These are phyloP conservation scores for Pristionchus maxplancki DNA, from an alignment of 2,888 invertebrate species.

Conservation along the genomic window DNA sequence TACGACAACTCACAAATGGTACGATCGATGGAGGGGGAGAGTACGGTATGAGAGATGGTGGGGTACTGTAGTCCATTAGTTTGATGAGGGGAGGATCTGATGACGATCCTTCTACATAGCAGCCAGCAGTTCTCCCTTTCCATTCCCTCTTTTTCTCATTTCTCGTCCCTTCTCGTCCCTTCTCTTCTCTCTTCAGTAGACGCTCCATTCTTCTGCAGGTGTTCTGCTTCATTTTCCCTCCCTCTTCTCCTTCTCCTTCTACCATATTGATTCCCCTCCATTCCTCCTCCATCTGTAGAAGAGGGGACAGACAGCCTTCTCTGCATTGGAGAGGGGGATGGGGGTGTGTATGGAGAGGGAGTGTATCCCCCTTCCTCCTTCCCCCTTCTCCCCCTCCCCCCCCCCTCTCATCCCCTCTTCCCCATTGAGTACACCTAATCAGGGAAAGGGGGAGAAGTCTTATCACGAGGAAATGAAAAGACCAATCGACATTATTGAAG, in stretches of 20 bases:
- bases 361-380: conserved; percentile 35
- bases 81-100: background rate
- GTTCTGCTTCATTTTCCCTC: conserved; percentile 14
- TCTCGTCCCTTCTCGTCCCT: background rate
- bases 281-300: conserved; percentile 45
- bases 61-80: too few relatives aligned
- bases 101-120: background rate
- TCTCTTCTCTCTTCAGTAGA: conserved; percentile 9
- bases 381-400: background rate
- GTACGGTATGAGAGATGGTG: background rate
- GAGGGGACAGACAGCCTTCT: background rate
- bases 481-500: conserved; percentile 1
- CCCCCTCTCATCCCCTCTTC: background rate
- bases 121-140: background rate
- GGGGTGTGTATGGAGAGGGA: conserved; percentile 11
- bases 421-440: background rate
- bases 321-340: background rate
- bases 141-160: background rate
- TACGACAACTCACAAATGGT: conserved; percentile 14
- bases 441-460: conserved; percentile 41
- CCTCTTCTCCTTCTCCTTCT: conserved; percentile 1
- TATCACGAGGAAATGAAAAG: conserved; percentile 19
- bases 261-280: conserved; percentile 14
- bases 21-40: background rate
- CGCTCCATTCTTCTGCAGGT: background rate